These are phyloP conservation scores for Ganaspis sp. DNA, from an alignment of 1,140 invertebrate species.

Conservation along the genomic window DNA sequence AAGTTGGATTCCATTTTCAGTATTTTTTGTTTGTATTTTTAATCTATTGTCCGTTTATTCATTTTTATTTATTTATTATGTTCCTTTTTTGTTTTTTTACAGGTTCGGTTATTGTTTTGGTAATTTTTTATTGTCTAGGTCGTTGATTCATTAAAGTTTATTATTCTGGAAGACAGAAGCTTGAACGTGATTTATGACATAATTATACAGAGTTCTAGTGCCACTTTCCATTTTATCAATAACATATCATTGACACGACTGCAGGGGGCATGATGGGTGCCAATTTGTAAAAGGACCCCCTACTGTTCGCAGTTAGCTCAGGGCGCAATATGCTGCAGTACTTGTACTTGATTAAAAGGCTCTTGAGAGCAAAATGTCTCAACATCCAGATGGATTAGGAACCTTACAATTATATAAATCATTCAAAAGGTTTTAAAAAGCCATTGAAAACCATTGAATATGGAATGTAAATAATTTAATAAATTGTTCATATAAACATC, in stretches of 20 bases:
- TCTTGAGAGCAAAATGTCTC: background rate
- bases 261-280: slow-evolving; percentile 20
- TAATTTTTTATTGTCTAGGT: background rate
- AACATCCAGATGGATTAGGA: background rate
- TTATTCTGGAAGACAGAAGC: too few species aligned
- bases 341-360: slow-evolving; percentile 20
- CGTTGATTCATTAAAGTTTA: too few species aligned
- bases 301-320: slow-evolving; percentile 26
- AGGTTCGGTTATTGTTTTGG: background rate
- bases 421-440: too few species aligned
- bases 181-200: background rate
- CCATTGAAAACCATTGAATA: too few species aligned
- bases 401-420: too few species aligned
- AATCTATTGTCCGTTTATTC: too few species aligned
- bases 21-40: too few species aligned
- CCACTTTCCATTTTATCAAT: slow-evolving; percentile 24
- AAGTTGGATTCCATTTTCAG: too few species aligned
- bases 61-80: background rate
- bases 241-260: slow-evolving; percentile 13
- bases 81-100: background rate
- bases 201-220: slow-evolving; percentile 4
- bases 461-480: too few species aligned
- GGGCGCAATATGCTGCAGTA: slow-evolving; percentile 3
- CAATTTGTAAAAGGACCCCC: slow-evolving; percentile 24
- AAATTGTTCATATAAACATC: too few species aligned